These are phyloP conservation scores for Petrophora chlorosata DNA, from an alignment of 2,888 invertebrate species.

Conservation along the genomic window DNA sequence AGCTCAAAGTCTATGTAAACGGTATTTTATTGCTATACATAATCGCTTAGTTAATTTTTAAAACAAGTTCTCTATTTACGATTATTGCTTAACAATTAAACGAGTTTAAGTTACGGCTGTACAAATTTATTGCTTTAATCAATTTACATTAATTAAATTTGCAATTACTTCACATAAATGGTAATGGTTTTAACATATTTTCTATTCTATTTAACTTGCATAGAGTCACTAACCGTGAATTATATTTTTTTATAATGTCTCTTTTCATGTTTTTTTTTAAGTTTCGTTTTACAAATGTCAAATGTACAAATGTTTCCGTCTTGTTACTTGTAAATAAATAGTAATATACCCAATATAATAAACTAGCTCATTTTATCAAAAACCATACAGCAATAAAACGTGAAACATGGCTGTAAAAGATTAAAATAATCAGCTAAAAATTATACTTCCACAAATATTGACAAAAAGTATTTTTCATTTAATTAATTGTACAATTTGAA, in stretches of 20 bases:
- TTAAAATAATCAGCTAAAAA: no score
- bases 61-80: conserved; percentile 19
- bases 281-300: no score
- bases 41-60: conserved; percentile 7
- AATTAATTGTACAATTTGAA: no score
- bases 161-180: conserved; percentile 22
- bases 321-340: no score
- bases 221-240: neutral
- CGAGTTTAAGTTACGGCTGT: conserved; percentile 13
- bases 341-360: no score
- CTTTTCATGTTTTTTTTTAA: no score
- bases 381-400: no score
- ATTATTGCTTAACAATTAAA: conserved; percentile 23
- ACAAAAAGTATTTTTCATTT: no score
- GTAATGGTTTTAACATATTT: conserved; percentile 7
- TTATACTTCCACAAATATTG: no score
- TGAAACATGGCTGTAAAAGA: no score
- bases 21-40: conserved; percentile 13
- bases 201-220: neutral
- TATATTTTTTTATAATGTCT: neutral
- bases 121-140: conserved; percentile 21
- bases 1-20: conserved; percentile 13
- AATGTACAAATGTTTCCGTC: no score
- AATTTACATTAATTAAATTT: conserved; percentile 21
- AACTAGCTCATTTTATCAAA: no score